Evolutionary conservation across 1,140 invertebrate species (phyloP).

Genomic region (Musca domestica): DNA sequence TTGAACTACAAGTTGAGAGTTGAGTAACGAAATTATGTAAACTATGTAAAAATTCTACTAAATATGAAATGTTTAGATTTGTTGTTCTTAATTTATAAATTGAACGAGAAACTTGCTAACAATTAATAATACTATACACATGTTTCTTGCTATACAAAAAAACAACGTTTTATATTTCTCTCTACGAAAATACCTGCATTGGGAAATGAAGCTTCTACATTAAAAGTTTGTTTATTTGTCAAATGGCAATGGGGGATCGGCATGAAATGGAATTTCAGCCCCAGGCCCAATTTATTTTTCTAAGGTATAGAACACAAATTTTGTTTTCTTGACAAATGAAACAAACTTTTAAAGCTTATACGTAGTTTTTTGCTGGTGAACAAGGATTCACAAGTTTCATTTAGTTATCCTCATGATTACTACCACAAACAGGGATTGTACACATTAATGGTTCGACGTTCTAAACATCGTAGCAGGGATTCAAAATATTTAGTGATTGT

Average conservation of each 20-base stretch:
- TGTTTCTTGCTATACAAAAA: too few species aligned
- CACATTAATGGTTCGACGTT: constrained; percentile 55
- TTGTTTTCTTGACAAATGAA: background rate
- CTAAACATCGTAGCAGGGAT: constrained; percentile 30
- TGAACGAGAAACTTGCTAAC: too few species aligned
- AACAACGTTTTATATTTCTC: too few species aligned
- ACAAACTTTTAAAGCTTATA: constrained; percentile 6
- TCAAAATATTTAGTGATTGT: background rate
- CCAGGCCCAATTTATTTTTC: background rate
- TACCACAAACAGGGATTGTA: constrained; percentile 37
- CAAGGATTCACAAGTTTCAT: constrained; percentile 1
- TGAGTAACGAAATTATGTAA: too few species aligned
- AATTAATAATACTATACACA: too few species aligned
- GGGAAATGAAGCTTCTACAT: background rate
- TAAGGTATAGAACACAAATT: background rate
- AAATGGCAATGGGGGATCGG: too few species aligned
- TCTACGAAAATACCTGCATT: too few species aligned
- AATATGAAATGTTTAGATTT: too few species aligned
- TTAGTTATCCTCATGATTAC: constrained; percentile 20
- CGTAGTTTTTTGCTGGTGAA: background rate
- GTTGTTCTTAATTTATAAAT: too few species aligned
- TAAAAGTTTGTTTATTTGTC: constrained; percentile 8
- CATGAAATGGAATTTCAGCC: background rate
- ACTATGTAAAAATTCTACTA: too few species aligned
- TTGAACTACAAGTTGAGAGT: too few species aligned